A percentile compares a stretch with the other conserved stretches of the same genome.
Conservation (phyloP, 1,140 invertebrate genomes). For the Thalassaphorura encarpata region DNA sequence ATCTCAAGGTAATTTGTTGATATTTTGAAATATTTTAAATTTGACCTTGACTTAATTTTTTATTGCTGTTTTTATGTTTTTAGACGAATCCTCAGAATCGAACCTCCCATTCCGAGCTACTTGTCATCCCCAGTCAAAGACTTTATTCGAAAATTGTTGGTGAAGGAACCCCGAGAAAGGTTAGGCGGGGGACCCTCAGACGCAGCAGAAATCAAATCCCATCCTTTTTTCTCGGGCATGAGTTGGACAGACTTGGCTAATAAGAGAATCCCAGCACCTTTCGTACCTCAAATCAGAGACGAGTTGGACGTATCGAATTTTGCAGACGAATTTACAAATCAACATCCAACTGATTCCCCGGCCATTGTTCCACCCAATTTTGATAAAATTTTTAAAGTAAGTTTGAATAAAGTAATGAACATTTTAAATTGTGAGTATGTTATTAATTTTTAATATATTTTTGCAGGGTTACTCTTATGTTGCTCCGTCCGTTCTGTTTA, state of each 20-base stretch:
- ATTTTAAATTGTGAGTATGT: neutral
- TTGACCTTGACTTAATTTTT: neutral
- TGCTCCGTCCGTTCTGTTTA: conserved; percentile 80
- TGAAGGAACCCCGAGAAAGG: conserved; percentile 76
- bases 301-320: conserved; percentile 93
- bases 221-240: conserved; percentile 67
- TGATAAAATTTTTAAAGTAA: conserved; percentile 75
- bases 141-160: conserved; percentile 63
- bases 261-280: conserved; percentile 65
- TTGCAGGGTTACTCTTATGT: conserved; percentile 85
- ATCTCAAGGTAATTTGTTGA: conserved; percentile 59
- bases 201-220: conserved; percentile 72
- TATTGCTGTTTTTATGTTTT: conserved; percentile 24
- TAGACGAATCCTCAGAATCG: conserved; percentile 69
- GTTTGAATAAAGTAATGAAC: too few species aligned
- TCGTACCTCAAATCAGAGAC: conserved; percentile 65
- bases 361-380: conserved; percentile 68
- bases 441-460: conserved; percentile 16
- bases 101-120: conserved; percentile 70
- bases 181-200: conserved; percentile 70
- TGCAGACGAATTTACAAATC: conserved; percentile 88
- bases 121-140: conserved; percentile 51
- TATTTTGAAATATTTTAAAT: neutral
- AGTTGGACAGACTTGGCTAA: conserved; percentile 65
- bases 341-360: conserved; percentile 80